Base-by-base conservation (phyloP, 2,888 invertebrate species). In the Colletes collaris region DNA sequence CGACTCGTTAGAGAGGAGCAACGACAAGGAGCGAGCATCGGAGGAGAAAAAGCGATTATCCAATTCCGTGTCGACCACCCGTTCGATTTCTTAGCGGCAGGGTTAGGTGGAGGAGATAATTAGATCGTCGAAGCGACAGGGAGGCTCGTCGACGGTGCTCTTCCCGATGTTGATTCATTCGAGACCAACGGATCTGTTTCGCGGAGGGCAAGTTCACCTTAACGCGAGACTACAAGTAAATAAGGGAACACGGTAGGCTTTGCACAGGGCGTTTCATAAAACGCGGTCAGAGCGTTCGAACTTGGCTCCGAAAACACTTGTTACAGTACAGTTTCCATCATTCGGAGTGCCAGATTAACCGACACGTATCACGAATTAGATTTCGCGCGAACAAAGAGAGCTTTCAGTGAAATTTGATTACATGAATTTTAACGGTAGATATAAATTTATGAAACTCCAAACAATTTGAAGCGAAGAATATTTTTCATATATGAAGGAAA, bases 31-130 rank as follows among this genome's bases (percentile, higher is more conserved):
- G 44, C 40, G 56, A 52, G 52, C 40, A 46, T 19, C 53, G 44
- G 44, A 5, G 27, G 55, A 56, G 60, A 49, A 52, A 68, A 65
- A 58, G 52, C 53, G 56, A 68, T 80, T 70, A 69, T 74, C 67
- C 62, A 27, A 52, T 72, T 74, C 55, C 19, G 59, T 46, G 56
- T 40, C 69, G 66, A 76, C 53, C 56, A 53, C 13, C 56, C 55
- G 35, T n/a, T 50, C 50, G 63, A 58, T 55, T 71, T 69, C 62
- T 75, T 50, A 46, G 52, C 8, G 56, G 13, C 46, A 40, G 40
- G 56, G 64, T 59, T 63, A 35, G 52, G 11, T 52, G 67, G n/a
- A 6, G 63, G 44, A 5, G 67, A 72, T 71, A 68, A 77, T 77
- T 72, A 77, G 60, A 68, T 65, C 37, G 69, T 52, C 19, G 66